A percentile compares a stretch with the other conserved stretches of the same genome.
Conservation (phyloP, 2,797 vertebrate species). For the Parauchenoglanis punctatus region DNA sequence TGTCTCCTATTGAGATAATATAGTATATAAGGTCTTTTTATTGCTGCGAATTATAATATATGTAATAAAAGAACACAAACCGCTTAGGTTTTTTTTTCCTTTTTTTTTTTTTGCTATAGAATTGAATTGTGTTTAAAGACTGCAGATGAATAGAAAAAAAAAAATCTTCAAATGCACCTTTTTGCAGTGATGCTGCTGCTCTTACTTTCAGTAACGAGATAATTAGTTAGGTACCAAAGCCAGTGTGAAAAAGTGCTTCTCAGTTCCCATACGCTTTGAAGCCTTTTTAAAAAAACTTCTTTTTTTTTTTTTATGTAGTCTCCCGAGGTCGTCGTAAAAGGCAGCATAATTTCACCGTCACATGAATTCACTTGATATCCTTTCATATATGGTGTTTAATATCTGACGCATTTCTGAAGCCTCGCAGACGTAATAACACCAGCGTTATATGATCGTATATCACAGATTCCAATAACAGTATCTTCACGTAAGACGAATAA, state of each 20-base stretch:
- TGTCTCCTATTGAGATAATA: not conserved
- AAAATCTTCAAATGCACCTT: not conserved
- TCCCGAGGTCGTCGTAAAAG: constrained; percentile 29
- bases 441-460: not conserved
- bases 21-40: not conserved
- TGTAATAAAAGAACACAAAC: not conserved
- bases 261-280: not conserved
- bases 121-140: not conserved
- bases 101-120: not conserved
- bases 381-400: not conserved
- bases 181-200: not conserved
- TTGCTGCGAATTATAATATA: not conserved
- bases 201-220: not conserved
- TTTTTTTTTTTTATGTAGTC: not conserved
- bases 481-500: not conserved
- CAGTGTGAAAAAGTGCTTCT: constrained; percentile 53
- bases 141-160: not conserved
- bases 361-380: constrained; percentile 11
- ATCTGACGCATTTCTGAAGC: not conserved
- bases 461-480: not conserved
- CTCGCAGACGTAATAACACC: not conserved
- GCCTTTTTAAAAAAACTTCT: no score
- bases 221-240: constrained; percentile 56
- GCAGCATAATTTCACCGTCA: constrained; percentile 30
- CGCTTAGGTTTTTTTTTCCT: not conserved